Conservation (phyloP, 2,113 vertebrate genomes). For the Baryphthengus martii region DNA sequence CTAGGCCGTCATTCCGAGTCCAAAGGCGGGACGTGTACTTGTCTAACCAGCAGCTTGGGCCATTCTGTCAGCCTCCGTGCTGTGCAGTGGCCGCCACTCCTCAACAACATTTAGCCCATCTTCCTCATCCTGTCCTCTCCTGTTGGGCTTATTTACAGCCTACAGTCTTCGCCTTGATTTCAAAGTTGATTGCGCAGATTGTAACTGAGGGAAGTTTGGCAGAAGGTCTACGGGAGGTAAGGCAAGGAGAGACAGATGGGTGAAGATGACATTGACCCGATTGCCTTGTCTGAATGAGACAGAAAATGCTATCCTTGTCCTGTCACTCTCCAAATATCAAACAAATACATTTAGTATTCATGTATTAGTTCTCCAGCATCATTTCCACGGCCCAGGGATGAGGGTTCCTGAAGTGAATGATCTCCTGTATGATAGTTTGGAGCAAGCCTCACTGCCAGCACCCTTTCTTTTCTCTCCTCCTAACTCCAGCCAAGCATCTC, state of each 20-base stretch:
- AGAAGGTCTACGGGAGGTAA: not conserved
- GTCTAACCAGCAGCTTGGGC: not conserved
- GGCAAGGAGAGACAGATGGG: not conserved
- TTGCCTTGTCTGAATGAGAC: not conserved
- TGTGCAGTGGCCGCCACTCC: not conserved
- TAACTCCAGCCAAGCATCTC: not conserved
- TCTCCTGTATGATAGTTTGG: not conserved
- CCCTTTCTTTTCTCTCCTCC: not conserved
- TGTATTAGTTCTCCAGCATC: not conserved
- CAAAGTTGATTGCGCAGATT: slow-evolving; percentile 13
- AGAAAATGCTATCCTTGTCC: not conserved
- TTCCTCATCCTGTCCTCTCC: not conserved
- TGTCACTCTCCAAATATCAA: not conserved
- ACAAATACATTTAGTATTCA: not conserved
- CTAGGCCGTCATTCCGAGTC: not conserved
- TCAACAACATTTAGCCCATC: not conserved
- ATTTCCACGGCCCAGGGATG: not conserved
- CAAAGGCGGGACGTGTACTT: not conserved
- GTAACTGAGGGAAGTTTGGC: slow-evolving; percentile 8
- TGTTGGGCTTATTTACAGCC: not conserved
- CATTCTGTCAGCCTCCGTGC: not conserved
- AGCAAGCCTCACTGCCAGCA: not conserved
- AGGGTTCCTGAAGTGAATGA: not conserved
- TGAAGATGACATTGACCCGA: not conserved
- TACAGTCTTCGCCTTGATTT: not conserved